phyloP scores from a whole-genome alignment of 2,888 invertebrate species.

The Dione vanillae region DNA sequence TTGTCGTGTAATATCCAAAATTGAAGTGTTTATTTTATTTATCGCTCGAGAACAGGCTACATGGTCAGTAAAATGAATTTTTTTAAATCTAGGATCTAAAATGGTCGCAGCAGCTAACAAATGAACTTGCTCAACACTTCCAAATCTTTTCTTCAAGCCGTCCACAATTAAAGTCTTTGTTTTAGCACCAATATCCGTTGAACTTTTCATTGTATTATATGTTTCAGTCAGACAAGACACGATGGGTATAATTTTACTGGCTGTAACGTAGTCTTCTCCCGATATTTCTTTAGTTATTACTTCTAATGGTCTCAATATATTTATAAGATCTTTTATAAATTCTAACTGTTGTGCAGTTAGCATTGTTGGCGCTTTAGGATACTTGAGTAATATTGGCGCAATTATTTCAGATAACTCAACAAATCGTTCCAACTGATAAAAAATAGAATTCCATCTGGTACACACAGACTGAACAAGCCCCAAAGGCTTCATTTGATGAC shows the following conservation, averaged over 20 bases:
- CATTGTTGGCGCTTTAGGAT: too few species aligned
- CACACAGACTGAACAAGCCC: too few species aligned
- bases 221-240: too few species aligned
- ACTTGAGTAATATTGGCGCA: too few species aligned
- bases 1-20: constrained; percentile 48
- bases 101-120: constrained; percentile 50
- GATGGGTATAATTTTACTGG: too few species aligned
- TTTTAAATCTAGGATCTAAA: constrained; percentile 52
- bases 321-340: constrained; percentile 38
- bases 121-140: constrained; percentile 47
- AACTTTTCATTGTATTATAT: constrained; percentile 51
- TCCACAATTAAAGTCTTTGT: constrained; percentile 45
- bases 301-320: constrained; percentile 53
- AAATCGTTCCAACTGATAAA: too few species aligned
- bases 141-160: constrained; percentile 47
- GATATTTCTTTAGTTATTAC: constrained; percentile 52
- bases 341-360: too few species aligned
- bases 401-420: too few species aligned
- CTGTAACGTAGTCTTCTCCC: constrained; percentile 52
- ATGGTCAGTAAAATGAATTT: constrained; percentile 48
- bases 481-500: too few species aligned
- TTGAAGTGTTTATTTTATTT: constrained; percentile 49
- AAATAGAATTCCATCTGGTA: too few species aligned
- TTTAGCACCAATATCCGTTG: constrained; percentile 47
- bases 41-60: constrained; percentile 48